Conservation (phyloP, 2,888 invertebrate species). For the Palloptera scutellata region DNA sequence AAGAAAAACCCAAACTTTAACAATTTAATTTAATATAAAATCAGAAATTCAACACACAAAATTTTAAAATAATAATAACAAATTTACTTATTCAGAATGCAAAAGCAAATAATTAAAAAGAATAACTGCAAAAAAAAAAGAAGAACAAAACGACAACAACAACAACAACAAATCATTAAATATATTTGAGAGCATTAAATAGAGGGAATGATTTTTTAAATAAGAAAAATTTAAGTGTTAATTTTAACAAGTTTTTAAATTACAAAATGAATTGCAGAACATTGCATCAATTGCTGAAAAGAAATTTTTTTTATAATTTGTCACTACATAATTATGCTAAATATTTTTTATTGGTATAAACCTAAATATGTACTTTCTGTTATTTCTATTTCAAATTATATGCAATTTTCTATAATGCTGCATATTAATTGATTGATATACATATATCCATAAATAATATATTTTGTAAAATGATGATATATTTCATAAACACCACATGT, state of each 20-base stretch:
- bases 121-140: too few relatives aligned
- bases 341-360: slow-evolving; percentile 13
- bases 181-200: too few relatives aligned
- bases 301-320: slow-evolving; percentile 23
- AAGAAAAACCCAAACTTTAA: slow-evolving; percentile 41
- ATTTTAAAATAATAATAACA: not conserved
- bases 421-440: slow-evolving; percentile 16
- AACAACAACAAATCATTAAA: too few relatives aligned
- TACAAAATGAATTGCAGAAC: not conserved
- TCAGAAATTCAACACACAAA: slow-evolving; percentile 3
- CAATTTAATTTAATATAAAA: slow-evolving; percentile 10
- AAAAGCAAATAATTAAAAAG: too few relatives aligned
- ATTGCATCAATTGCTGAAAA: slow-evolving; percentile 16
- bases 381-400: not conserved
- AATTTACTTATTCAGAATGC: too few relatives aligned
- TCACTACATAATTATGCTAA: slow-evolving; percentile 14
- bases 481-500: slow-evolving; percentile 24
- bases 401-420: slow-evolving; percentile 15
- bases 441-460: slow-evolving; percentile 25
- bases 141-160: too few relatives aligned
- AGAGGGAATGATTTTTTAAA: not conserved
- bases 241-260: slow-evolving; percentile 2
- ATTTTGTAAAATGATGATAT: slow-evolving; percentile 19
- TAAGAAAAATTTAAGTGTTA: slow-evolving; percentile 15
- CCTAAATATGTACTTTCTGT: not conserved